Base-by-base conservation (phyloP, 2,888 invertebrate genomes). In the Geotrupes spiniger region DNA sequence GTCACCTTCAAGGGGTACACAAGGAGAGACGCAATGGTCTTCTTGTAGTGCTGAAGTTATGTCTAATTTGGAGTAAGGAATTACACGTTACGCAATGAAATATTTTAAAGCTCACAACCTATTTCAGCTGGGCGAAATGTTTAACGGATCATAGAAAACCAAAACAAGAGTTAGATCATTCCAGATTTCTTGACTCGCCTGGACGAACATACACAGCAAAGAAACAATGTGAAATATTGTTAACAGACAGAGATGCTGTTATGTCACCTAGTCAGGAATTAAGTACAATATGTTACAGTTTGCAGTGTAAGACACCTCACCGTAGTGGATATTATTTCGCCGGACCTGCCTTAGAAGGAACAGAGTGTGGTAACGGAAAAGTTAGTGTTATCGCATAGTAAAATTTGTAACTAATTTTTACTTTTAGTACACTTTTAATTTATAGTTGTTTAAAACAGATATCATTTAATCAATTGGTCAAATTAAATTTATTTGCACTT, bases 271-370 rank as follows among this genome's bases (percentile, higher is more conserved):
- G 72, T 36, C 72, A 71, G 59, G 57, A 74, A 58, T 56, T 73
- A 16, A 60, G 71, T 1, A 68, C 74, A 21, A 76, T 81, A 51
- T 89, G 89, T 66, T 76, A 78, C 48, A 84, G 83, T 68, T 74
- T 89, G 39, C 80, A 83, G 56, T 89, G 89, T 64, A 79, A 82
- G 62, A 82, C 84, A 11, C 87, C 88, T 25, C 83, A 85, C 63
- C 78, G 85, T 40, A 80, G 81, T 49, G 88, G 87, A 8, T 85
- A 80, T 72, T 89, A 86, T 68, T 83, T 82, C 65, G 84, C 89
- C 1, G 89, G 89, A 0, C 90, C 90, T 0, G 90, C 90, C n/a
- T 71, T 91, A 21, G 88, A 89, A 52, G 90, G 90, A 36, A 90
- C 89, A 0, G 70, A 78, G 12, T 91, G 90, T 65, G 87, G 85